Percentiles rank a stretch among this genome's conserved stretches.
Evolutionary conservation across 92 coral and sea anemone species (phyloP).

Genomic region (Galaxea fascicularis): DNA sequence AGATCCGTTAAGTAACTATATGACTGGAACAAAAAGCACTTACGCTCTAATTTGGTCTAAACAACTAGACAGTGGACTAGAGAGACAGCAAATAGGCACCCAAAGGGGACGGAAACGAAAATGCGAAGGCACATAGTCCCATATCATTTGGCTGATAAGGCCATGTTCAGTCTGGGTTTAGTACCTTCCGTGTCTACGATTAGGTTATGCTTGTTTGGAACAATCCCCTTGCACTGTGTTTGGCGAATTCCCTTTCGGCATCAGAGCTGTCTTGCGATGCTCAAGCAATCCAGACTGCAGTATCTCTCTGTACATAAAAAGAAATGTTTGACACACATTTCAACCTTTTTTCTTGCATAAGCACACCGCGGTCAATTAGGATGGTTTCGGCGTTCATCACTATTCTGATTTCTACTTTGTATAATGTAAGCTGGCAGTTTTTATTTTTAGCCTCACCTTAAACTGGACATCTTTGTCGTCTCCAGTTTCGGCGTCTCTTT

Average conservation of each 20-base stretch:
- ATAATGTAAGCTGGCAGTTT: no score
- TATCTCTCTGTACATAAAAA: no score
- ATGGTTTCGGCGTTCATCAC: no score
- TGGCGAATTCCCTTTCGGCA: not conserved
- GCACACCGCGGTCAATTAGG: no score
- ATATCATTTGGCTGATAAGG: not conserved
- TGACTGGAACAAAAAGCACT: no score
- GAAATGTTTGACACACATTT: no score
- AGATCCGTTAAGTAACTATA: no score
- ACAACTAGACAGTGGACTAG: not conserved
- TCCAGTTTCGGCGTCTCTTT: not conserved
- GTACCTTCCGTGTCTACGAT: not conserved
- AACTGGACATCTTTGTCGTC: conserved; percentile 31
- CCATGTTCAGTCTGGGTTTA: not conserved
- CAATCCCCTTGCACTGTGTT: conserved; percentile 5
- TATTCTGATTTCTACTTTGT: no score
- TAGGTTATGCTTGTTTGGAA: conserved; percentile 3
- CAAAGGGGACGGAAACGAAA: not conserved
- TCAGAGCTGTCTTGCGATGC: not conserved
- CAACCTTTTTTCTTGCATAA: no score
- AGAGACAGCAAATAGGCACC: not conserved
- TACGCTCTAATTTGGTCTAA: not conserved
- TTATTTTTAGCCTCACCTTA: not conserved
- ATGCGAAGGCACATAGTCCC: not conserved
- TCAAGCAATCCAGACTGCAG: not conserved